Conservation (phyloP, 2,888 invertebrate species). For the Saturnia pavonia region DNA sequence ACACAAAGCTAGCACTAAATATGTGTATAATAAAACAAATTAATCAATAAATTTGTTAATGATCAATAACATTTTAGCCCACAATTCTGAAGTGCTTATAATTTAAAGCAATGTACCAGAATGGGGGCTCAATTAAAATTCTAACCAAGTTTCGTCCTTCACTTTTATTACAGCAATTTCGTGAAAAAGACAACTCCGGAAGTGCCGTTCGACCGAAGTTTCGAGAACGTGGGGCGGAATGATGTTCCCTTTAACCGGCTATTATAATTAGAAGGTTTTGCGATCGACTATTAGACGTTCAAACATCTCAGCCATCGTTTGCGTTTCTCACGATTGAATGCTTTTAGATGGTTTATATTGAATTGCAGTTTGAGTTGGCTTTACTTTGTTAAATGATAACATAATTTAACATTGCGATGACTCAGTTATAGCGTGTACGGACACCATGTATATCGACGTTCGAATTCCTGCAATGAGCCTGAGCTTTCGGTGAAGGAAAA, state of each 20-base stretch:
- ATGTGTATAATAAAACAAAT: not conserved
- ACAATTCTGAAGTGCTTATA: constrained; percentile 5
- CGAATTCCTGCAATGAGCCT: no score
- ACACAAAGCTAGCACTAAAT: not conserved
- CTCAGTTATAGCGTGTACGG: no score
- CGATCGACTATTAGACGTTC: not conserved
- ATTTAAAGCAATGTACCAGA: constrained; percentile 32
- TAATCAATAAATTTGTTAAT: not conserved
- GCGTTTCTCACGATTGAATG: no score
- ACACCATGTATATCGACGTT: no score
- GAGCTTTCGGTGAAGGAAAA: no score
- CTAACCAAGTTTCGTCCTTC: constrained; percentile 49
- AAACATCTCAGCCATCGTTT: not conserved
- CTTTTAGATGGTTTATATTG: no score
- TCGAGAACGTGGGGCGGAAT: not conserved
- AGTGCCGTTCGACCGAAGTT: not conserved
- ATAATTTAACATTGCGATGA: not conserved
- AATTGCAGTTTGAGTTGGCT: not conserved
- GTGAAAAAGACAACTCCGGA: constrained; percentile 49
- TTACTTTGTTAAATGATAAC: not conserved
- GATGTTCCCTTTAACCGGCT: not conserved
- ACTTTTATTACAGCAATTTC: constrained; percentile 60
- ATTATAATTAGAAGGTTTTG: constrained; percentile 1
- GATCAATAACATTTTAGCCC: not conserved
- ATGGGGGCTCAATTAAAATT: constrained; percentile 72